Conservation (phyloP, 2,888 invertebrate genomes). For the Plebejus anna region DNA sequence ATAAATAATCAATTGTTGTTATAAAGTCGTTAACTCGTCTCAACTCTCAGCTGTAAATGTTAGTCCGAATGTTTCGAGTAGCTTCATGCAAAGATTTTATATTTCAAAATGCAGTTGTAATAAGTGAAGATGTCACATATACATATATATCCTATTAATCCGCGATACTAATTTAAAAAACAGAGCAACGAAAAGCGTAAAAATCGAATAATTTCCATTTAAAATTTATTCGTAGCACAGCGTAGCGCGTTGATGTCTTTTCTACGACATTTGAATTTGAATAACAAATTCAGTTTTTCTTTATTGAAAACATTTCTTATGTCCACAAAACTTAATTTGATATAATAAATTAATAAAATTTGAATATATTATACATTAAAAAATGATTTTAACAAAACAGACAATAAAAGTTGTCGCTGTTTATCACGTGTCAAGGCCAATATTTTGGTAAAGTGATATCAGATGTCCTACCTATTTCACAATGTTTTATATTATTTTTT, state of each 20-base stretch:
- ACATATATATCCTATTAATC: no score
- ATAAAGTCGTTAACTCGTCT: background rate
- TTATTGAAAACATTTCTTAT: background rate
- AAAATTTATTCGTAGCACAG: background rate
- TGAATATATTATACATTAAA: background rate
- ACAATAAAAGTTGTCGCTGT: background rate
- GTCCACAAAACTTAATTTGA: background rate
- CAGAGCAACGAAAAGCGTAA: background rate
- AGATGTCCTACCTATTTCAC: background rate
- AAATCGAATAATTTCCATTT: background rate
- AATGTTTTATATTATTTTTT: background rate
- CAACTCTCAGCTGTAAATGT: background rate
- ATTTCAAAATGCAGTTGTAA: no score
- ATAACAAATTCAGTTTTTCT: background rate
- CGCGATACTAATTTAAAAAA: background rate
- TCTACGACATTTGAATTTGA: constrained; percentile 39
- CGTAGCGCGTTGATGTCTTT: constrained; percentile 68
- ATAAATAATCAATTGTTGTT: background rate
- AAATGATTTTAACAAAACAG: background rate
- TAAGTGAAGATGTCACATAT: no score
- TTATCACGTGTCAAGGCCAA: background rate
- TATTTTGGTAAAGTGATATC: background rate
- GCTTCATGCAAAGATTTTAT: background rate
- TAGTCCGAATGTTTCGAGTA: background rate
- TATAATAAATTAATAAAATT: background rate